A percentile compares a stretch with the other conserved stretches of the same genome.
These are phyloP conservation scores for Drosophila prostipennis DNA, from an alignment of 2,888 invertebrate species.

Conservation along the genomic window DNA sequence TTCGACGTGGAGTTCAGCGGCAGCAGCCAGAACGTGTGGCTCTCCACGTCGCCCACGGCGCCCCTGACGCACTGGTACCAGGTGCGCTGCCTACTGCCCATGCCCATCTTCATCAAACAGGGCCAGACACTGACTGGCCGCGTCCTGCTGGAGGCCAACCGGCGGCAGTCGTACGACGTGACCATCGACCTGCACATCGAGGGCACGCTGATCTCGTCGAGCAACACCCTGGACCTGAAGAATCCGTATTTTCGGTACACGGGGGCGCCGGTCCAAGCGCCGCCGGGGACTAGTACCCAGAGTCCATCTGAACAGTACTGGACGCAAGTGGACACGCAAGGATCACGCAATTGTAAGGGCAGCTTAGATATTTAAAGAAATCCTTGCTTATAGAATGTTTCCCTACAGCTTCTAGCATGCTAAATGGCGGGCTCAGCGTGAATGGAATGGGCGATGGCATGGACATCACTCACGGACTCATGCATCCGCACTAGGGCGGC, in stretches of 20 bases:
- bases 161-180: slow-evolving; percentile 99
- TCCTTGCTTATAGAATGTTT: background rate
- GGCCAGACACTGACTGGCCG: slow-evolving; percentile 95
- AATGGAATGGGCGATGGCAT: slow-evolving; percentile 90
- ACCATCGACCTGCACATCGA: slow-evolving; percentile 97
- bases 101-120: slow-evolving; percentile 96
- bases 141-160: slow-evolving; percentile 95
- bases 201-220: slow-evolving; percentile 93
- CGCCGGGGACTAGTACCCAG: slow-evolving; percentile 94
- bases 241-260: slow-evolving; percentile 99
- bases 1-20: slow-evolving; percentile 99
- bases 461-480: slow-evolving; percentile 86
- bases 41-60: slow-evolving; percentile 98
- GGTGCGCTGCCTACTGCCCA: slow-evolving; percentile 96
- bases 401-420: slow-evolving; percentile 87
- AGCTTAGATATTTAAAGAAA: slow-evolving; percentile 1
- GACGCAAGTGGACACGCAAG: slow-evolving; percentile 93
- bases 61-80: slow-evolving; percentile 99
- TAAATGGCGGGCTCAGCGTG: slow-evolving; percentile 90
- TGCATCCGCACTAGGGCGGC: slow-evolving; percentile 72
- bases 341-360: slow-evolving; percentile 80
- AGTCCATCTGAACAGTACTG: slow-evolving; percentile 98
- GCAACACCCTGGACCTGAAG: slow-evolving; percentile 97
- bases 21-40: slow-evolving; percentile 94
- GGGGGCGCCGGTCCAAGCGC: slow-evolving; percentile 95